Percentiles rank a stretch among this genome's conserved stretches.
Conservation (phyloP, 2,113 vertebrate species). For the Lepisosteus osseus region DNA sequence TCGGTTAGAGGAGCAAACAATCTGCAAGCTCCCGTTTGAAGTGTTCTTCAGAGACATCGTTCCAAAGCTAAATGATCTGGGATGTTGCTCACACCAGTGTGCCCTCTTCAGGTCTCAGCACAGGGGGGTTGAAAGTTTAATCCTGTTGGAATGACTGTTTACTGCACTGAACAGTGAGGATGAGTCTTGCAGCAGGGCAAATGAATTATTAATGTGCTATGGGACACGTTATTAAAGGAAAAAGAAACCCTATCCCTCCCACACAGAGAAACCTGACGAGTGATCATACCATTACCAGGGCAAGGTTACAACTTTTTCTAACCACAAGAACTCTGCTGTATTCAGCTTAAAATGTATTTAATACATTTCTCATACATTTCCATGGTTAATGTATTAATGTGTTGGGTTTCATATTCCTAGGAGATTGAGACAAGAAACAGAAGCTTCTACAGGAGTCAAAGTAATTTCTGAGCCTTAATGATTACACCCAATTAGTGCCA, state of each 20-base stretch:
- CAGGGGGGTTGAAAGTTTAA: slow-evolving; percentile 7
- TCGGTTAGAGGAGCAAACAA: slow-evolving; percentile 23
- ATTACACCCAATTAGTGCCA: slow-evolving; percentile 16
- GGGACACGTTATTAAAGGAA: slow-evolving; percentile 29
- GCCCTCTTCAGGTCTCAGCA: slow-evolving; percentile 1
- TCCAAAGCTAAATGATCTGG: neutral
- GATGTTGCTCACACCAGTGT: neutral
- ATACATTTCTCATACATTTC: neutral
- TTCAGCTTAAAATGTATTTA: neutral
- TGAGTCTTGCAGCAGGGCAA: slow-evolving; percentile 21
- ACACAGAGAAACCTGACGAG: slow-evolving; percentile 11
- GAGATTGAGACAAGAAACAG: slow-evolving; percentile 13
- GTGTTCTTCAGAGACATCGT: slow-evolving; percentile 54
- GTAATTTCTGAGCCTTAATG: no score
- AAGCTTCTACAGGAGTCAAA: no score
- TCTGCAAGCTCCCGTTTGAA: slow-evolving; percentile 60
- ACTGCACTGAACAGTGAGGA: slow-evolving; percentile 20
- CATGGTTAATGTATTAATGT: neutral
- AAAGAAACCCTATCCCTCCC: slow-evolving; percentile 22
- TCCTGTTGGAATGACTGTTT: slow-evolving; percentile 21
- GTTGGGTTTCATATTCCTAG: neutral
- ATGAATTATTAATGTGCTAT: slow-evolving; percentile 60
- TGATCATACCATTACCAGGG: neutral
- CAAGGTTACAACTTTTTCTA: neutral
- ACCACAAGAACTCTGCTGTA: neutral